Base-by-base conservation (phyloP, 2,113 vertebrate genomes). In the Pipa parva region DNA sequence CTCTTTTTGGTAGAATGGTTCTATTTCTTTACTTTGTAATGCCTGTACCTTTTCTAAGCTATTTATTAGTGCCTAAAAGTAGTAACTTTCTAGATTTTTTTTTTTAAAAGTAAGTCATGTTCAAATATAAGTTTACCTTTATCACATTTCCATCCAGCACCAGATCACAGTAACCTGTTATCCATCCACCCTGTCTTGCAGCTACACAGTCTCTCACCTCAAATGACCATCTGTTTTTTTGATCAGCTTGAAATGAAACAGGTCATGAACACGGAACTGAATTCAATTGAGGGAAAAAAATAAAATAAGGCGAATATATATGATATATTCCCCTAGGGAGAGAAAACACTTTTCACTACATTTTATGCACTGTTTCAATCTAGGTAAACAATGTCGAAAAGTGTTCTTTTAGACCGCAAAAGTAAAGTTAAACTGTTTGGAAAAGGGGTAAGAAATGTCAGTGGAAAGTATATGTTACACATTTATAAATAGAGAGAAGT, bases 311-410 rank as follows among this genome's bases (percentile, higher is more conserved):
- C 7, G 27, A 26, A n/a, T 31, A 56, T 18, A 29, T 31, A 56
- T 31, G 12, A 24, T 48, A 54, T 20, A 0, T 65, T 63, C 62
- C 67, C 26, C 26, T 48, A 59, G 59, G 61, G 62, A 51, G 50
- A 59, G 26, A 71, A 63, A 62, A 58, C 54, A 31, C 33, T 71
- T 9, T 55, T 58, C 54, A 2, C 12, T 49, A 51, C 3, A 1
- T 65, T 70, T 64, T 67, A 72, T 60, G 71, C 46, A 71, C n/a
- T 67, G 75, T 64, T 72, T 54, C 22, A 68, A 62, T 73, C 73
- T 73, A 71, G 59, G 29, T 21, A 58, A 63, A 60, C 52, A 36
- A 59, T 13, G 6, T 58, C 66, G 70, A 50, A 70, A 72, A 59
- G 76, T 77, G 66, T 46, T 48, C 68, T 17, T 7, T 67, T 63